Evolutionary conservation across 2,113 vertebrate genomes (phyloP).

Genomic region (Chaenogobius annularis): DNA sequence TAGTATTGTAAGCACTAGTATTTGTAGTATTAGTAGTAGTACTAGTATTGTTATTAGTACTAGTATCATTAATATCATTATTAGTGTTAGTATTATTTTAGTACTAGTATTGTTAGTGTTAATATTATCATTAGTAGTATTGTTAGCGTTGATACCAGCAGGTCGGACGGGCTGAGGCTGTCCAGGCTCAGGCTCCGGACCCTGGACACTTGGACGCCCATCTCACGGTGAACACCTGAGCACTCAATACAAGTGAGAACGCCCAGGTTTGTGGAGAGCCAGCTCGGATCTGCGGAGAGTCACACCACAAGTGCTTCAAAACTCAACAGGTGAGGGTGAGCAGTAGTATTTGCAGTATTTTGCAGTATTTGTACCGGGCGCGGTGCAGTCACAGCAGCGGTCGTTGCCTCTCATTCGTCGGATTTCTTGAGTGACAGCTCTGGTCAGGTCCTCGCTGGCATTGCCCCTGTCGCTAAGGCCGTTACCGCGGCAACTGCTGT

Average conservation of each 20-base stretch:
- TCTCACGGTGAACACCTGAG: slow-evolving; percentile 55
- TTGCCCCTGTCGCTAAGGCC: slow-evolving; percentile 19
- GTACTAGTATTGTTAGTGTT: too few relatives aligned
- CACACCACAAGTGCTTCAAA: too few relatives aligned
- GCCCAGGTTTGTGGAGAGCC: slow-evolving; percentile 64
- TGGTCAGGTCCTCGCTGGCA: slow-evolving; percentile 63
- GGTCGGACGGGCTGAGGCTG: slow-evolving; percentile 61
- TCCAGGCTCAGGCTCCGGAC: slow-evolving; percentile 64
- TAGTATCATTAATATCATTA: too few relatives aligned
- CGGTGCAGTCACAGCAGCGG: slow-evolving; percentile 64
- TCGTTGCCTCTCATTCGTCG: slow-evolving; percentile 63
- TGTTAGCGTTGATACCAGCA: slow-evolving; percentile 37
- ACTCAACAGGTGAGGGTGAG: too few relatives aligned
- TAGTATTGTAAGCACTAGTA: too few relatives aligned
- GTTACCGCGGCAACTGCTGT: slow-evolving; percentile 25
- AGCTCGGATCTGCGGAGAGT: slow-evolving; percentile 12
- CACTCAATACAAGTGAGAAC: slow-evolving; percentile 55
- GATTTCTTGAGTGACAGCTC: slow-evolving; percentile 62
- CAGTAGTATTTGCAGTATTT: background rate
- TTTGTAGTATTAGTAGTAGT: too few relatives aligned
- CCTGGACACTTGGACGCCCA: slow-evolving; percentile 65
- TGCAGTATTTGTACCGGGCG: slow-evolving; percentile 60
- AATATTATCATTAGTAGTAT: too few relatives aligned
- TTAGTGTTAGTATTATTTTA: too few relatives aligned
- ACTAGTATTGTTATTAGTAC: too few relatives aligned